Evolutionary conservation across 2,797 vertebrate genomes (phyloP).

Genomic region (Myotis vivesi): DNA sequence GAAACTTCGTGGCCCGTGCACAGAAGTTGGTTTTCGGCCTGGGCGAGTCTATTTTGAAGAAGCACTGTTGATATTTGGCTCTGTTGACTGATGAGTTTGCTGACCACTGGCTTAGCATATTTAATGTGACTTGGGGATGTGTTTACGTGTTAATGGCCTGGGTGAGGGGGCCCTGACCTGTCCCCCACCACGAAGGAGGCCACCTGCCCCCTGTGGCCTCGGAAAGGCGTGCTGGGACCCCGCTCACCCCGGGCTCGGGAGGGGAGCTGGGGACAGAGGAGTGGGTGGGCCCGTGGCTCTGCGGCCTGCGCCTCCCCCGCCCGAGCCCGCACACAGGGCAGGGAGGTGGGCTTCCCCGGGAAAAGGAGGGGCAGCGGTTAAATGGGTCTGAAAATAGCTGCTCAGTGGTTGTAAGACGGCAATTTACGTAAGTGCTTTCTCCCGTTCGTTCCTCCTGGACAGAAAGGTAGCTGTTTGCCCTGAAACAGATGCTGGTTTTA

Average conservation of each 20-base stretch:
- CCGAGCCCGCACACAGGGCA: accelerated
- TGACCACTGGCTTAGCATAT: constrained; percentile 58
- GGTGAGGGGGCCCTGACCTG: constrained; percentile 28
- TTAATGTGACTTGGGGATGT: constrained; percentile 70
- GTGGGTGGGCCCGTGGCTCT: not conserved
- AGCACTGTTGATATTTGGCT: no score
- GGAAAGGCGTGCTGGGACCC: not conserved
- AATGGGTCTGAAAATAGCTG: constrained; percentile 54
- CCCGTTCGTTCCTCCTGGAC: not conserved
- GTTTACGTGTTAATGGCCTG: constrained; percentile 74
- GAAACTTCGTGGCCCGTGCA: no score
- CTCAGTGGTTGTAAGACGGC: constrained; percentile 29
- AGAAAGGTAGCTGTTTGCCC: constrained; percentile 33
- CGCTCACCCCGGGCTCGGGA: accelerated
- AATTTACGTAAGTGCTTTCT: constrained; percentile 46
- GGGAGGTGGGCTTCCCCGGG: not conserved
- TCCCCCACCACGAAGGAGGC: not conserved
- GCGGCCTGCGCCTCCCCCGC: accelerated
- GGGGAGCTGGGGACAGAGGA: not conserved
- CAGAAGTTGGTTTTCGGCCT: no score
- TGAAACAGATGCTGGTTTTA: not conserved
- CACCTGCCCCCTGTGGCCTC: not conserved
- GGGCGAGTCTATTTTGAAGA: no score
- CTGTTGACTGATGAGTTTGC: no score
- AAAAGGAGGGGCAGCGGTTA: not conserved